These are phyloP conservation scores for Australoheros scitulus DNA, from an alignment of 2,113 vertebrate species.

Conservation along the genomic window DNA sequence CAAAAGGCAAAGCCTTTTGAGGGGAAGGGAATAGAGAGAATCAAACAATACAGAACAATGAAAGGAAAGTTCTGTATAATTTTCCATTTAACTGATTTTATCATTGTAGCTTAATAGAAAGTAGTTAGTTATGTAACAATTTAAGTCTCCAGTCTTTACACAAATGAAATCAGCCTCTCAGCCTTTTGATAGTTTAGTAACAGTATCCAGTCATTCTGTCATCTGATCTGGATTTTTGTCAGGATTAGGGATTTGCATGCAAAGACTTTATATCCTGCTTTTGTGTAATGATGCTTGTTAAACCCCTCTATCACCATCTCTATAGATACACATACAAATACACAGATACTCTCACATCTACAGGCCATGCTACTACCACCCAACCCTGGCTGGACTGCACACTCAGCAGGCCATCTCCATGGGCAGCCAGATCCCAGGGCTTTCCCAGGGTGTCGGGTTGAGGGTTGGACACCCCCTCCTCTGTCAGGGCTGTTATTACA, in stretches of 20 bases:
- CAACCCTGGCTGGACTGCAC: slow-evolving; percentile 14
- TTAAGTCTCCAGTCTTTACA: not conserved
- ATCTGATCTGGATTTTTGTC: not conserved
- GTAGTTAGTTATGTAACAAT: not conserved
- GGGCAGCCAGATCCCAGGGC: slow-evolving; percentile 46
- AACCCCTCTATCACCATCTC: not conserved
- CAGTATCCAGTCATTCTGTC: not conserved
- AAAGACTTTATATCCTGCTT: slow-evolving; percentile 23
- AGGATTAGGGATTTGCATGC: slow-evolving; percentile 55
- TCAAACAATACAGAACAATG: too few species aligned
- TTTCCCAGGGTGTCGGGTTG: slow-evolving; percentile 83
- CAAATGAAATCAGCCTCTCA: not conserved
- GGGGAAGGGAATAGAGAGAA: too few species aligned
- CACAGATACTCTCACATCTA: slow-evolving; percentile 74
- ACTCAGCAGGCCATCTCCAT: slow-evolving; percentile 57
- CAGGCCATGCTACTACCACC: not conserved
- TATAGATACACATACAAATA: not conserved
- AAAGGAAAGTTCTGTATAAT: not conserved
- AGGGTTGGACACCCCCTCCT: slow-evolving; percentile 54
- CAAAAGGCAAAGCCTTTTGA: too few species aligned
- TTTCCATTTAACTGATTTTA: not conserved
- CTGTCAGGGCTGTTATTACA: slow-evolving; percentile 70
- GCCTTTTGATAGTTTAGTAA: not conserved
- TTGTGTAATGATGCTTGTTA: not conserved
- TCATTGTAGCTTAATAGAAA: not conserved